Evolutionary conservation across 1,140 invertebrate genomes (phyloP).

Genomic region (Octopus bimaculoides): DNA sequence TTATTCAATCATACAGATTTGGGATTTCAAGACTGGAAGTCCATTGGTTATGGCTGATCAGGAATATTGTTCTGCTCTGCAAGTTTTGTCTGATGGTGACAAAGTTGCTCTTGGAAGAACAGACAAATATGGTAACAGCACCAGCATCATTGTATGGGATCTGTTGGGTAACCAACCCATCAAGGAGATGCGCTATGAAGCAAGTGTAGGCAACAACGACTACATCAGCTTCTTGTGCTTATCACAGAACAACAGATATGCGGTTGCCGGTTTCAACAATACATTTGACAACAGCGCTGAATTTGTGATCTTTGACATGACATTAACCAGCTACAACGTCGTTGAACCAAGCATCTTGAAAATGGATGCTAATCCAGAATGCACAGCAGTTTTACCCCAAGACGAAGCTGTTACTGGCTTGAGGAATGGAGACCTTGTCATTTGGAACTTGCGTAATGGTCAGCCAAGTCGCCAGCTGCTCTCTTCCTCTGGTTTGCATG

Average conservation of each 20-base stretch:
- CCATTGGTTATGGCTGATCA: conserved; percentile 50
- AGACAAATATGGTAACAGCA: conserved; percentile 53
- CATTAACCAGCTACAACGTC: conserved; percentile 40
- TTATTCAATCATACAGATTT: conserved; percentile 42
- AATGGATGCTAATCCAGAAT: conserved; percentile 51
- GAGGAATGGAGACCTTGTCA: conserved; percentile 52
- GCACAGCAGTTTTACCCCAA: conserved; percentile 51
- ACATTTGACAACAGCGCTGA: conserved; percentile 53
- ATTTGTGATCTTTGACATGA: conserved; percentile 56
- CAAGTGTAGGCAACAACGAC: conserved; percentile 53
- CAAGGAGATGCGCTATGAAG: conserved; percentile 51
- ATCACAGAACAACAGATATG: conserved; percentile 50
- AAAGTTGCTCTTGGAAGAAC: conserved; percentile 52
- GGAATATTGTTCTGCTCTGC: conserved; percentile 54
- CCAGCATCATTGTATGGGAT: conserved; percentile 53
- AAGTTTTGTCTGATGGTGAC: conserved; percentile 50
- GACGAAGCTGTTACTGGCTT: conserved; percentile 56
- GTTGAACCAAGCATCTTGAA: conserved; percentile 46
- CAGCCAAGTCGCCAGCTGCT: conserved; percentile 47
- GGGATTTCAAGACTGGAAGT: conserved; percentile 54
- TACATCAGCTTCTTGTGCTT: conserved; percentile 49
- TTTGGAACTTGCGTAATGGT: conserved; percentile 54
- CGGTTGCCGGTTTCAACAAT: conserved; percentile 53
- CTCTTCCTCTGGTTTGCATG: conserved; percentile 37
- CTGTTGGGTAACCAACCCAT: conserved; percentile 52